Evolutionary conservation across 2,113 vertebrate genomes (phyloP).

Genomic region (Atlantisia rogersi): DNA sequence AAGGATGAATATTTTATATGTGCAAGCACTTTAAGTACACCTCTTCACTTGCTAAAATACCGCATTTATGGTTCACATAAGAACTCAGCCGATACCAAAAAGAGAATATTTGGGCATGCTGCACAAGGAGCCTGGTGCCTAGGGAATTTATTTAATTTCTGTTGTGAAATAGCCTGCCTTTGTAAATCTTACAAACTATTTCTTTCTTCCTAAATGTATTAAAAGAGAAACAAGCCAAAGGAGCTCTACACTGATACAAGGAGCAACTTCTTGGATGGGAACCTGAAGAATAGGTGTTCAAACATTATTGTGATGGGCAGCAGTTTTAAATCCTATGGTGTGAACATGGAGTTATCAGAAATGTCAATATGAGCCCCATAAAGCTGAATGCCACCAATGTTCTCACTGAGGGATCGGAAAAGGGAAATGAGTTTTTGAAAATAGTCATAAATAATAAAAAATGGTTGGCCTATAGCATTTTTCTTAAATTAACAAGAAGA

Average conservation of each 20-base stretch:
- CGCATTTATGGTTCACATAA: background rate
- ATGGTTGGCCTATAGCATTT: conserved; percentile 46
- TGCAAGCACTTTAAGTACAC: background rate
- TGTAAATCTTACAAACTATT: background rate
- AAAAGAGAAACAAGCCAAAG: background rate
- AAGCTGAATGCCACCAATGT: conserved; percentile 31
- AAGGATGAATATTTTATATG: conserved; percentile 10
- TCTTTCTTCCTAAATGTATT: background rate
- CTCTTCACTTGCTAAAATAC: background rate
- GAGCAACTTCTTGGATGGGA: background rate
- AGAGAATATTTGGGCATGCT: background rate
- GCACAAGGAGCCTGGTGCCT: background rate
- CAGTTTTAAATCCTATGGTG: background rate
- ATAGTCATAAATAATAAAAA: conserved; percentile 66
- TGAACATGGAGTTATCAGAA: background rate
- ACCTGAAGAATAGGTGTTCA: background rate
- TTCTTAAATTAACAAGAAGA: conserved; percentile 54
- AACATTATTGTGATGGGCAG: background rate
- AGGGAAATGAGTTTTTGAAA: conserved; percentile 52
- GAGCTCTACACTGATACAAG: background rate
- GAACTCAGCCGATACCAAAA: background rate
- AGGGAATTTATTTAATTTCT: background rate
- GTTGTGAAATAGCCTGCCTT: background rate
- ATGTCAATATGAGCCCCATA: conserved; percentile 20
- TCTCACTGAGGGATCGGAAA: background rate